Base-by-base conservation (phyloP, 2,797 vertebrate genomes). In the Sebastes variabilis region DNA sequence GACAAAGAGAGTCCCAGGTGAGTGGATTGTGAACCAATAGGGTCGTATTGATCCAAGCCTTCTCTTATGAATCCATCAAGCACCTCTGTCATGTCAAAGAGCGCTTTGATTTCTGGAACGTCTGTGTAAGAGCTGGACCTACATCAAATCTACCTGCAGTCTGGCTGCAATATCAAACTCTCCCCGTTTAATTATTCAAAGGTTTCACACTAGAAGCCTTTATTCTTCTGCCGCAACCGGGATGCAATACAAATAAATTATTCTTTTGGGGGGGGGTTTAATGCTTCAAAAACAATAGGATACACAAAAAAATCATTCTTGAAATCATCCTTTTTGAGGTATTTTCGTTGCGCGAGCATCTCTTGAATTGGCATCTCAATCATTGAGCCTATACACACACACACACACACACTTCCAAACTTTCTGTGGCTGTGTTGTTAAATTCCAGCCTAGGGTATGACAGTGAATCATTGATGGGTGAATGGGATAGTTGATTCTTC, bases 391-490 rank as follows among this genome's bases (percentile, higher is more conserved):
- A 38, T 10, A 25, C 25, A 25, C 29, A 29, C 16, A 55, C 54
- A 30, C 14, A 56, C 25, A 24, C 30, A 62, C 42, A 29, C 8
- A 46, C 38, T 20, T 22, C 25, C 1, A 14, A 66, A 59, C 49
- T 82, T 67, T 81, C 72, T 80, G 29, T 67, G 46, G 62, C 25
- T 38, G 18, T 76, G 81, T 62, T 86, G 80, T 81, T 87, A 81
- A 84, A 83, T 68, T 82, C 69, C 71, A 68, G 82, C 80, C 56
- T 18, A 18, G 52, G 72, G 60, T 71, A 46, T 77, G 79, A 84
- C 59, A 70, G 78, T 85, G 77, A 89, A 90, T 92, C 86, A 88
- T 81, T 87, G 87, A 91, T 87, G 84, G 78, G 13, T 38, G 72
- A 88, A 88, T 73, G 72, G 75, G 67, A 85, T 65, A 60, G 78